Percentiles rank a stretch among this genome's conserved stretches.
These are phyloP conservation scores for Zosterops lateralis DNA, from an alignment of 2,113 vertebrate species.

Conservation along the genomic window DNA sequence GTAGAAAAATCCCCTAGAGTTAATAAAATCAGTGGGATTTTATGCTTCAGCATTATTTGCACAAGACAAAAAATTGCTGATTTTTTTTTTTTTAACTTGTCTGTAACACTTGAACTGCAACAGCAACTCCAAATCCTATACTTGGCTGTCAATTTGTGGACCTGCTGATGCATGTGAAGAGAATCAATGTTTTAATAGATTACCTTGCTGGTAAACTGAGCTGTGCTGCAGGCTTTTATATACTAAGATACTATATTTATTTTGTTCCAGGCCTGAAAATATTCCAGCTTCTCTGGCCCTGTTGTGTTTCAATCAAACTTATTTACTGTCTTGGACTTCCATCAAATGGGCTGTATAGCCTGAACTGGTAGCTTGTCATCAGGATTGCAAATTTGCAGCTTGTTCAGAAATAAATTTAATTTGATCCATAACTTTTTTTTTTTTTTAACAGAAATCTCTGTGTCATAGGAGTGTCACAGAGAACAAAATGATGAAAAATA, in stretches of 20 bases:
- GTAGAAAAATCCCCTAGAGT: background rate
- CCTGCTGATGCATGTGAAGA: slow-evolving; percentile 6
- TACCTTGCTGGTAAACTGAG: background rate
- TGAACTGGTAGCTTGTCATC: background rate
- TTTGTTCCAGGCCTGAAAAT: background rate
- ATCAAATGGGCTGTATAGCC: background rate
- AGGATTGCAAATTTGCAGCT: background rate
- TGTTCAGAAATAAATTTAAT: background rate
- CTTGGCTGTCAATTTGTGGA: background rate
- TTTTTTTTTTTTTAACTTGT: background rate
- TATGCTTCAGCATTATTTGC: background rate
- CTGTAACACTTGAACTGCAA: background rate
- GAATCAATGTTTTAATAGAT: background rate
- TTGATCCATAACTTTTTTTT: background rate
- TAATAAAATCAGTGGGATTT: background rate
- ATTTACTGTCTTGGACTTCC: background rate
- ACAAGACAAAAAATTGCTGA: background rate
- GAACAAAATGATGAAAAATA: background rate
- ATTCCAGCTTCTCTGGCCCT: background rate
- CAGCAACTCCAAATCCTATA: background rate
- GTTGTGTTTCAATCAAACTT: background rate
- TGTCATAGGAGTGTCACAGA: background rate
- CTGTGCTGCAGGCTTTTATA: background rate
- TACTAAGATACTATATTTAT: background rate
- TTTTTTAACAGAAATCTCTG: background rate